Percentiles rank a stretch among this genome's conserved stretches.
These are phyloP conservation scores for Deilephila elpenor DNA, from an alignment of 2,888 invertebrate genomes.

Conservation along the genomic window DNA sequence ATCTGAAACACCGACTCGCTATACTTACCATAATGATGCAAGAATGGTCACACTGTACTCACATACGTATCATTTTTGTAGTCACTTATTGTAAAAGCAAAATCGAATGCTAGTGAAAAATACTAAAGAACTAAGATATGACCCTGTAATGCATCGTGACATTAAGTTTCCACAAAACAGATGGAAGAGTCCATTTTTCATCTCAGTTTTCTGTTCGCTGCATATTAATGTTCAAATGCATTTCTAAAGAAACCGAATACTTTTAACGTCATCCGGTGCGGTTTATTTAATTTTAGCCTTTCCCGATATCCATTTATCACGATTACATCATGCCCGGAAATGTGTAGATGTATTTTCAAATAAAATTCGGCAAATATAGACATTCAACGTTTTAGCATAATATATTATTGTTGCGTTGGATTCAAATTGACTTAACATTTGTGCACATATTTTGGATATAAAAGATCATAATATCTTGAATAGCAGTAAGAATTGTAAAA, in stretches of 20 bases:
- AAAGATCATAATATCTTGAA: no score
- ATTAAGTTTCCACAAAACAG: neutral
- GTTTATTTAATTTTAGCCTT: constrained; percentile 11
- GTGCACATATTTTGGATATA: no score
- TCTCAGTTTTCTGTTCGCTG: neutral
- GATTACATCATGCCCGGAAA: neutral
- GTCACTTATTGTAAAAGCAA: no score
- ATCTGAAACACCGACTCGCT: no score
- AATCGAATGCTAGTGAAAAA: no score
- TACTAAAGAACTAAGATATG: neutral
- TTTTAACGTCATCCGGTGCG: constrained; percentile 15
- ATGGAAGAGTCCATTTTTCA: constrained; percentile 13
- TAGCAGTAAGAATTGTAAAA: no score
- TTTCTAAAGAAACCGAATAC: constrained; percentile 9
- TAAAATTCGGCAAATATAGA: neutral
- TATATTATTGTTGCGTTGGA: no score
- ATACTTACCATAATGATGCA: no score
- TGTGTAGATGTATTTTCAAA: neutral
- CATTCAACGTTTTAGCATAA: no score
- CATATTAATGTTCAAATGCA: constrained; percentile 2
- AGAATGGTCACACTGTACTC: no score
- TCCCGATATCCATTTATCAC: neutral
- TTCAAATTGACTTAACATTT: no score
- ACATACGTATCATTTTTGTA: no score
- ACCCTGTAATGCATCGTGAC: neutral